Percentiles rank a stretch among this genome's conserved stretches.
Evolutionary conservation across 2,888 invertebrate genomes (phyloP).

Genomic region (Habroteleia sp.): DNA sequence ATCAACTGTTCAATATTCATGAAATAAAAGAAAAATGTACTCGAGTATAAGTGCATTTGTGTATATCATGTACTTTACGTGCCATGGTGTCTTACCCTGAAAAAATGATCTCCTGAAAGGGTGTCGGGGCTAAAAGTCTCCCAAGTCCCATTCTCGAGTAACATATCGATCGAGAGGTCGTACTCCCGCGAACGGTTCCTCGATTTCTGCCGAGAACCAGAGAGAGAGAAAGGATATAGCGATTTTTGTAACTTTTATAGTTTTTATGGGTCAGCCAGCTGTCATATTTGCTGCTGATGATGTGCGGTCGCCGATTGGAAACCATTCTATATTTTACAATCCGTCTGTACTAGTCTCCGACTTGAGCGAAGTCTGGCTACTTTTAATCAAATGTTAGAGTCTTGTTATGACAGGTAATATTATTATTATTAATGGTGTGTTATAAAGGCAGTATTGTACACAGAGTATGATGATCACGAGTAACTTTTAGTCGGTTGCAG

Average conservation of each 20-base stretch:
- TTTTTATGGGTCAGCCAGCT: conserved; percentile 48
- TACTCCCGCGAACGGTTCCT: conserved; percentile 82
- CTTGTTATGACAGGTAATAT: conserved; percentile 2
- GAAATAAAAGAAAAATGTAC: conserved; percentile 6
- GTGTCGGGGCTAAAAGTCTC: conserved; percentile 83
- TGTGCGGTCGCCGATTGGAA: conserved; percentile 20
- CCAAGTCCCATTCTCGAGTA: conserved; percentile 84
- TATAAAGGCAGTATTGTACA: conserved; percentile 15
- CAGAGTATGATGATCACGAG: conserved; percentile 23
- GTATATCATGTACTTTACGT: conserved; percentile 63
- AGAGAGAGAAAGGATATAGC: conserved; percentile 71
- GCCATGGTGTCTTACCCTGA: conserved; percentile 83
- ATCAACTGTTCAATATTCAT: too few species aligned
- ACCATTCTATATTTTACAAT: conserved; percentile 19
- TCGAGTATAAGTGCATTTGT: conserved; percentile 19
- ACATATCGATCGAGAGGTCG: conserved; percentile 83
- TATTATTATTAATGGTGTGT: conserved; percentile 8
- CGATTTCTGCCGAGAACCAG: conserved; percentile 81
- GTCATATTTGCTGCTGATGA: conserved; percentile 33
- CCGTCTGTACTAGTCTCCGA: conserved; percentile 29
- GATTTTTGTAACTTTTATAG: conserved; percentile 69
- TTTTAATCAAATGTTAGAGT: conserved; percentile 13
- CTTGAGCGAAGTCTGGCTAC: background rate
- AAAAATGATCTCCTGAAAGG: conserved; percentile 83
- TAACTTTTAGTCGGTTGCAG: conserved; percentile 13